These are phyloP conservation scores for Callinectes sapidus DNA, from an alignment of 2,888 invertebrate genomes.

Conservation along the genomic window DNA sequence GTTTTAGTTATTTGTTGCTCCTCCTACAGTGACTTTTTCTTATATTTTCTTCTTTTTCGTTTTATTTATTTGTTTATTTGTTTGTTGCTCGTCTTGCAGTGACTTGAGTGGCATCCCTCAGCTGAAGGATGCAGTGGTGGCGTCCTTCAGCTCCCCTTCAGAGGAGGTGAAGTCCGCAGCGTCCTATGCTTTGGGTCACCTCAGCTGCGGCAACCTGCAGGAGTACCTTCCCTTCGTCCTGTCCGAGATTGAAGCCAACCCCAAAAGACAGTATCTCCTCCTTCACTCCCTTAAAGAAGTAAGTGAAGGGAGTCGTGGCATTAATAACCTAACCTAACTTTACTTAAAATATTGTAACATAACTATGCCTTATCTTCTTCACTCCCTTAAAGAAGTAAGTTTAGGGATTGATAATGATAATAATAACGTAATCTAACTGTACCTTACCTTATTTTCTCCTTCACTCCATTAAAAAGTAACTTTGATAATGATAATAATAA, in stretches of 20 bases:
- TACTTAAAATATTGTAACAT: too few species aligned
- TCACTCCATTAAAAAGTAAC: too few species aligned
- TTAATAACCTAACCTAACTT: too few species aligned
- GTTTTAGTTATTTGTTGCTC: too few species aligned
- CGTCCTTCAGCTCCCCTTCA: slow-evolving; percentile 91
- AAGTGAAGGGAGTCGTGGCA: too few species aligned
- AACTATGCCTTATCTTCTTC: too few species aligned
- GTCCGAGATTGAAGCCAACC: slow-evolving; percentile 93
- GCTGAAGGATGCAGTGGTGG: slow-evolving; percentile 80
- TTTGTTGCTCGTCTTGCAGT: slow-evolving; percentile 77
- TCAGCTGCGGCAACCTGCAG: slow-evolving; percentile 95
- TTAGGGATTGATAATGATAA: not conserved
- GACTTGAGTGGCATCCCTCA: slow-evolving; percentile 87
- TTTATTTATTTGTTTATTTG: not conserved
- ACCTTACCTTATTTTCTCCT: too few species aligned
- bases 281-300: slow-evolving; percentile 98
- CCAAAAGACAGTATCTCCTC: slow-evolving; percentile 95
- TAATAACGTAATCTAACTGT: too few species aligned
- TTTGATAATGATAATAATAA: too few species aligned
- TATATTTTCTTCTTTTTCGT: too few species aligned
- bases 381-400: not conserved
- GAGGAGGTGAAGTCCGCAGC: slow-evolving; percentile 99
- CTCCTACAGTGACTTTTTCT: too few species aligned
- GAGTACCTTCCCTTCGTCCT: slow-evolving; percentile 96
- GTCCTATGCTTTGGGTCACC: slow-evolving; percentile 95